Base-by-base conservation (phyloP, 2,888 invertebrate genomes). In the Geophilus truncorum region DNA sequence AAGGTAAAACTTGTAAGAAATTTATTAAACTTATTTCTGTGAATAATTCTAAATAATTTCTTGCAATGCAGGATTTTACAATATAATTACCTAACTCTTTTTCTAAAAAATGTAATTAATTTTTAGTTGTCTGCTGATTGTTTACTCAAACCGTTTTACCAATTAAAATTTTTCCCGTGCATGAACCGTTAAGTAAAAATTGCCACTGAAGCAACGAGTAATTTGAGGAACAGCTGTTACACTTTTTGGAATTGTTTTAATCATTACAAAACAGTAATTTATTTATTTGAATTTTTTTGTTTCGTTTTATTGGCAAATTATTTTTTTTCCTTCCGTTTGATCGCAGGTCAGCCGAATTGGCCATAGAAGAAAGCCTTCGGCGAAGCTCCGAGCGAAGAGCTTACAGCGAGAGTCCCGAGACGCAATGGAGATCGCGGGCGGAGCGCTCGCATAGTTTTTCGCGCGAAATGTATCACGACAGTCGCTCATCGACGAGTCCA, bases 371-470 rank as follows among this genome's bases (percentile, higher is more conserved):
- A 40, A 28, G 23, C 15, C 28, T 36, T 45, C 40, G 78, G 12
- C 40, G 78, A 21, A 70, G 15, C 12, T 10, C 70, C 2, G 79
- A 79, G 10, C 30, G 79, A 25, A n/a, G 79, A 23, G 57, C 79
- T 28, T 62, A 57, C 30, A 79, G 79, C 25, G 79, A 79, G 32
- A 79, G 79, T 23, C 79, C 79, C 21, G 79, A 79, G 28, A 51
- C 28, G 57, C 79, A 79, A 30, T 62, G 30, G 28, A 25, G 79
- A 30, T 18, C 40, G 45, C 79, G 79, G 10, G 62, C 57, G 18
- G 79, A 79, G 30, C 28, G 79, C 28, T 79, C 79, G n/a, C 79
- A 62, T 23, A 79, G 79, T 57, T 79, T 79, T 62, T 79, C 79
- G 23, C 57, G 79, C 6, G 79, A 79, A 28, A 32, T 28, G 21